Percentiles rank a stretch among this genome's conserved stretches.
phyloP scores from a whole-genome alignment of 2,888 invertebrate species.

The Tuta absoluta region DNA sequence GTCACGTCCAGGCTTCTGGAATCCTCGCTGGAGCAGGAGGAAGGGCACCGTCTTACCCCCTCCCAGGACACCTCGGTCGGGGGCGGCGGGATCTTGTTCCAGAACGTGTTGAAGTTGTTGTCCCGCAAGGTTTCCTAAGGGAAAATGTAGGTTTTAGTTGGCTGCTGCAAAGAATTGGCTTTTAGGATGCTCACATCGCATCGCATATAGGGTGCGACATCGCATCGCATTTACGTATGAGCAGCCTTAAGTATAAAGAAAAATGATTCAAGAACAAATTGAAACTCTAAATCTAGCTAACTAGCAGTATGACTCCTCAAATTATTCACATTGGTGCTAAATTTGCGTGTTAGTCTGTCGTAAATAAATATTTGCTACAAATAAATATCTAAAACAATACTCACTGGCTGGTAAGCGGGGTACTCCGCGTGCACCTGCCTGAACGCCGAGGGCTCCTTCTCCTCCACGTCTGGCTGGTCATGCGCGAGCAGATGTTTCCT shows the following conservation, averaged over 20 bases:
- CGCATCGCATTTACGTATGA: no score
- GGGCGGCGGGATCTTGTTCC: conserved; percentile 69
- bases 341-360: no score
- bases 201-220: no score
- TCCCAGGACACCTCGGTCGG: conserved; percentile 66
- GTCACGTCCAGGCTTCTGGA: conserved; percentile 77
- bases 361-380: no score
- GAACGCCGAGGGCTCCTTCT: conserved; percentile 76
- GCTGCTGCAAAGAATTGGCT: no score
- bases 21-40: conserved; percentile 74
- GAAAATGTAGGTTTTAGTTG: neutral
- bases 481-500: conserved; percentile 79
- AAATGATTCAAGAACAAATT: no score
- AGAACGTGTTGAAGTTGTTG: conserved; percentile 71
- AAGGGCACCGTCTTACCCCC: conserved; percentile 59
- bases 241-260: neutral
- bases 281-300: no score
- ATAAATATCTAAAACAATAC: conserved; percentile 32
- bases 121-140: conserved; percentile 65
- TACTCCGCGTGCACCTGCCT: conserved; percentile 71
- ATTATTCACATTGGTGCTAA: no score
- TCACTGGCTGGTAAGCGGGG: conserved; percentile 60
- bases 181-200: no score
- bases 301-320: no score
- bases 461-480: conserved; percentile 65